Evolutionary conservation across 1,140 invertebrate species (phyloP), one percentile per base, ranked within the genome.

Genomic region (Atta texana): DNA sequence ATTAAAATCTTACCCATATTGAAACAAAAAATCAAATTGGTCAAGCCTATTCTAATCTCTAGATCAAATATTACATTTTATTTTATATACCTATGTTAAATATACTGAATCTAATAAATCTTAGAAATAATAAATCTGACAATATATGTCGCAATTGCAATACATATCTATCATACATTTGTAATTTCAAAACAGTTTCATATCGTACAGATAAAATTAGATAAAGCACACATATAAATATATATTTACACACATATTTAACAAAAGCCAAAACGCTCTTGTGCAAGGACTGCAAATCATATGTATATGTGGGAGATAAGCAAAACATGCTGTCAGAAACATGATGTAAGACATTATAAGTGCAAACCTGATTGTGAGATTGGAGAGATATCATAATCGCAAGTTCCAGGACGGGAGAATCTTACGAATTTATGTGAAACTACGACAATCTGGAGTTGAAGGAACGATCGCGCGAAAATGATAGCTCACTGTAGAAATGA

Each of bases 341-440:
- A 21, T 49, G 68, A 75, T 57, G 81, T 57, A 59, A 10, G 10
- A 77, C 24, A 49, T 55, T 10, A n/a, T 81, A 64, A 34, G 28
- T 68, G 92, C 87, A 66, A 89, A 93, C 95, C 94, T 95, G 95
- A 91, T 95, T 95, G 81, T 94, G 94, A 85, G 92, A 94, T 72
- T 95, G 95, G 53, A 95, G 88, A n/a, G 94, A 92, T 92, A 95
- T 93, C 95, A 95, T 95, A 55, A 53, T 78, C 21, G 39, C 16
- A 24, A 55, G 59, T 44, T 18, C 7, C 12, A 18, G 5, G 16
- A 55, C 6, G 31, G 16, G 2, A 44, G 12, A 55, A 21, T 66
- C 16, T n/a, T 44, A n/a, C 6, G 12, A 28, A 18, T 31, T 75
- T 78, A 24, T 16, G 34, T 39, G 3, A 18, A 24, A 76, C 24